Base-by-base conservation (phyloP, 2,888 invertebrate genomes). In the Drosophila aldrichi region DNA sequence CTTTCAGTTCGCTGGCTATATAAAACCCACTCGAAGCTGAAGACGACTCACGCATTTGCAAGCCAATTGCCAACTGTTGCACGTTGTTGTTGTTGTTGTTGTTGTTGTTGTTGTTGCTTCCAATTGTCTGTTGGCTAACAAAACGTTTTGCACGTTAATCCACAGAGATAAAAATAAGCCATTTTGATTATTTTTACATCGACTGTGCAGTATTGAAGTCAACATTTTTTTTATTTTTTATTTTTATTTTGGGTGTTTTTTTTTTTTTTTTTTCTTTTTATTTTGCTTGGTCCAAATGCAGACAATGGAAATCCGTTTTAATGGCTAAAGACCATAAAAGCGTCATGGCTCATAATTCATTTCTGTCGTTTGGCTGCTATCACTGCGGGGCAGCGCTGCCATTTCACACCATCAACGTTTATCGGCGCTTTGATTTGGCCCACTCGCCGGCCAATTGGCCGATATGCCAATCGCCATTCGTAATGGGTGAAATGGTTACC, bases 301-400 rank as follows among this genome's bases (percentile, higher is more conserved):
- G 70, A 88, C 88, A 85, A 88, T 86, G 76, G 76, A 85, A 88
- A 83, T 88, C 76, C 52, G 83, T 78, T 83, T 75, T 82, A 86
- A 88, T 88, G 78, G 78, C 74, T 70, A 60, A 62, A 80, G 70
- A 75, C 81, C 75, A 86, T 88, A 86, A 84, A 85, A 76, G 83
- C 86, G 77, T 76, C 86, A 82, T 81, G 86, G 86, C 70, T 71
- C 86, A 88, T 84, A 84, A 84, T 83, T 84, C 84, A 86, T 81
- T 49, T 77, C 41, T 78, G 69, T 78, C 74, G 73, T 58, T 56
- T 46, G 40, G 52, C 55, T 51, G 44, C 55, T 63, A 68, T 70
- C 75, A 69, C 75, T 63, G 63, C 68, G 65, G 60, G 74, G 63
- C 76, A 73, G 55, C 69, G 69, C 71, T 67, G 74, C 82, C 83